Evolutionary conservation across 2,888 invertebrate genomes (phyloP).

Genomic region (Prenolepis imparis): DNA sequence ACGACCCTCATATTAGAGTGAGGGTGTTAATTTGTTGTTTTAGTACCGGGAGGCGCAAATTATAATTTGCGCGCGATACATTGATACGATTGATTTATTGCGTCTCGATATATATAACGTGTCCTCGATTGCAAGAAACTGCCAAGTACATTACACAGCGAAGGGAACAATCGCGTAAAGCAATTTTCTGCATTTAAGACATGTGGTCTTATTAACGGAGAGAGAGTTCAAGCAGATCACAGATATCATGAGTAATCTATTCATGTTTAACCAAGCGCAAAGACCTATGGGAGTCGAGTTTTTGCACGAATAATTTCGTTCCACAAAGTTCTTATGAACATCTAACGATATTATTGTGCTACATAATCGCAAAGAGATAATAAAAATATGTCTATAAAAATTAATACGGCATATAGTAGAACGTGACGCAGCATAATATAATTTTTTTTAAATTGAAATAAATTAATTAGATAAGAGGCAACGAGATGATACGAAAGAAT

Average conservation of each 20-base stretch:
- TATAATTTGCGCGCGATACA: conserved; percentile 31
- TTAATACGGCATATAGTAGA: not conserved
- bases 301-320: conserved; percentile 20
- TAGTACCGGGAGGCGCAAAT: conserved; percentile 18
- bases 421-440: not conserved
- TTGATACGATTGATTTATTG: conserved; percentile 35
- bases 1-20: conserved; percentile 14
- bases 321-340: conserved; percentile 10
- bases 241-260: conserved; percentile 23
- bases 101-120: conserved; percentile 20
- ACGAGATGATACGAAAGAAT: not conserved
- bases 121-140: conserved; percentile 32
- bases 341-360: not conserved
- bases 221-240: conserved; percentile 15
- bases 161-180: conserved; percentile 28
- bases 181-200: conserved; percentile 36
- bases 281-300: conserved; percentile 6
- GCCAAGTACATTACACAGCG: conserved; percentile 20
- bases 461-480: not conserved
- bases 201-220: conserved; percentile 26
- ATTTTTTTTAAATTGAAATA: not conserved
- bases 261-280: conserved; percentile 22
- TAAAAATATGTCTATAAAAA: not conserved
- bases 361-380: not conserved
- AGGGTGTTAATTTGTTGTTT: conserved; percentile 18